phyloP scores from a whole-genome alignment of 2,797 vertebrate genomes.

The Diglossa cyanea region DNA sequence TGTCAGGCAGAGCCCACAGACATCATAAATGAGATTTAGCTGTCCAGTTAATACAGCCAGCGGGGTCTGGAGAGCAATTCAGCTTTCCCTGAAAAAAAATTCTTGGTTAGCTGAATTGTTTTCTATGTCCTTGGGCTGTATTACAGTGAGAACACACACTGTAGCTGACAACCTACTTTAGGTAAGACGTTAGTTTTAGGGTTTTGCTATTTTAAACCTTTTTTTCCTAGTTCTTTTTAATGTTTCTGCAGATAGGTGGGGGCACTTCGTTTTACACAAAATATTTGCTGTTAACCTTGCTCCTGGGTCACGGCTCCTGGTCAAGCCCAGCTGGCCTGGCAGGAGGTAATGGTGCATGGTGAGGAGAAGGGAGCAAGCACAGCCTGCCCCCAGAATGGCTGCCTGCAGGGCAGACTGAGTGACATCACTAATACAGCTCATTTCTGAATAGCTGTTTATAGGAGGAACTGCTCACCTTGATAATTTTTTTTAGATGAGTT shows the following conservation, averaged over 20 bases:
- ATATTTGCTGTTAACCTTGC: neutral
- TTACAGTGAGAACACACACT: neutral
- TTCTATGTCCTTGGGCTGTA: neutral
- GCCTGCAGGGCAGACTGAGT: neutral
- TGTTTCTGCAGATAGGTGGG: neutral
- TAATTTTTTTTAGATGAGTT: neutral
- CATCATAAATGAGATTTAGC: neutral
- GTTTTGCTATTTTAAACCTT: neutral
- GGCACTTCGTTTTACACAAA: neutral
- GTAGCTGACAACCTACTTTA: neutral
- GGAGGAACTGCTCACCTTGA: neutral
- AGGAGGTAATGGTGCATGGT: neutral
- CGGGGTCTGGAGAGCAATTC: neutral
- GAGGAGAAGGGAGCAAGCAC: neutral
- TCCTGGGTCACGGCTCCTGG: neutral
- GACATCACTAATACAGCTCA: neutral
- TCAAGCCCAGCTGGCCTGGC: neutral
- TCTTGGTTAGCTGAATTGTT: neutral
- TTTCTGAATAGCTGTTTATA: neutral
- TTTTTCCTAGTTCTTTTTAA: neutral
- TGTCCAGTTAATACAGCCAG: neutral
- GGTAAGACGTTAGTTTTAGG: neutral
- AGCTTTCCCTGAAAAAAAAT: neutral
- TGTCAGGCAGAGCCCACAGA: neutral
- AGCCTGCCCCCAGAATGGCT: neutral